Percentiles rank a stretch among this genome's conserved stretches.
These are phyloP conservation scores for Drosophila koepferae DNA, from an alignment of 2,888 invertebrate genomes.

Conservation along the genomic window DNA sequence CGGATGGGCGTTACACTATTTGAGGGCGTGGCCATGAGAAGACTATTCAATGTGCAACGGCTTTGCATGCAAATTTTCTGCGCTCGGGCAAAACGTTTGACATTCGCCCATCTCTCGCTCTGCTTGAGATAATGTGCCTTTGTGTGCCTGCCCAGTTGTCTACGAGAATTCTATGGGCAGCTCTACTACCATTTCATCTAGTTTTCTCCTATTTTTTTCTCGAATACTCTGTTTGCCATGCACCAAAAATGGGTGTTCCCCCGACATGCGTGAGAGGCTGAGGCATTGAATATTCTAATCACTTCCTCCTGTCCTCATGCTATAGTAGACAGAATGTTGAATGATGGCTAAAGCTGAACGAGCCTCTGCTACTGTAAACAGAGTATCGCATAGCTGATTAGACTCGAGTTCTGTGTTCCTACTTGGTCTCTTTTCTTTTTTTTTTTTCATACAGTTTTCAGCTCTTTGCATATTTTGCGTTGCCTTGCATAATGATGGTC, in stretches of 20 bases:
- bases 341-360: background rate
- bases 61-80: constrained; percentile 70
- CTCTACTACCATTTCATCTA: background rate
- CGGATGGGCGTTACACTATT: constrained; percentile 23
- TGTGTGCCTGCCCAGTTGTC: constrained; percentile 41
- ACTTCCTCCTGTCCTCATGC: background rate
- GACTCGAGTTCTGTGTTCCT: background rate
- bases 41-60: constrained; percentile 47
- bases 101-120: constrained; percentile 67
- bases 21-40: constrained; percentile 42
- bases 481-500: constrained; percentile 72
- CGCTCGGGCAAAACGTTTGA: constrained; percentile 74
- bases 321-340: background rate
- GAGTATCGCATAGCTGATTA: background rate
- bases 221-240: background rate
- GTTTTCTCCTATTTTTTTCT: constrained; percentile 4
- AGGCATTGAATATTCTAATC: background rate
- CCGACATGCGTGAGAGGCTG: background rate
- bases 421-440: background rate
- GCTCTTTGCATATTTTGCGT: constrained; percentile 60
- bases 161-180: constrained; percentile 15
- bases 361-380: background rate
- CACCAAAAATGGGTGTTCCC: background rate
- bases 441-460: constrained; percentile 36
- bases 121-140: constrained; percentile 71